These are phyloP conservation scores for Mystacornis crossleyi DNA, from an alignment of 2,113 vertebrate genomes.

Conservation along the genomic window DNA sequence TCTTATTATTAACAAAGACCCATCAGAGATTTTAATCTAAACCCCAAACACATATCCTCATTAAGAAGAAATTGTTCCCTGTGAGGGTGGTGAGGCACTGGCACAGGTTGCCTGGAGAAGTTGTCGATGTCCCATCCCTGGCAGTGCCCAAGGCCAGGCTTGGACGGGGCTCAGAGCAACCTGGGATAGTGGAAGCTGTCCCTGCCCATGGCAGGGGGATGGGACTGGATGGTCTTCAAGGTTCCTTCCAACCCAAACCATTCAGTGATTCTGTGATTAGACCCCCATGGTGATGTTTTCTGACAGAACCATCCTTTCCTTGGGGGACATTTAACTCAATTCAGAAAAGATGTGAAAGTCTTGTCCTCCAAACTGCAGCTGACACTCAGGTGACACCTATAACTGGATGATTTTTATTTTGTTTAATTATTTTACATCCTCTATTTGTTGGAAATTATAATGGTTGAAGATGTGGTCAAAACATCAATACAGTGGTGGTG, in stretches of 20 bases:
- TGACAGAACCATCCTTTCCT: not conserved
- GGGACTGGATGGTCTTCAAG: not conserved
- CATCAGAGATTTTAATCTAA: not conserved
- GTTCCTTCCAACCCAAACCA: not conserved
- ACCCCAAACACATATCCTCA: not conserved
- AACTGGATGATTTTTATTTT: not conserved
- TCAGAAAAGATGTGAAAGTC: not conserved
- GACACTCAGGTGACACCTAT: not conserved
- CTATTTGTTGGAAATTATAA: not conserved
- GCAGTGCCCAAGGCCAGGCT: not conserved
- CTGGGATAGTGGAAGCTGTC: not conserved
- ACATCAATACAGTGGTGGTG: rapidly evolving
- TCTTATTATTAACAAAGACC: not conserved
- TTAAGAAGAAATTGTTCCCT: not conserved
- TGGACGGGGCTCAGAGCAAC: not conserved
- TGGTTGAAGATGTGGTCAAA: not conserved
- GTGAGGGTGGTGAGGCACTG: not conserved
- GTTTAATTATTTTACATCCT: not conserved
- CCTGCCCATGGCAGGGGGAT: not conserved
- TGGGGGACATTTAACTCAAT: not conserved
- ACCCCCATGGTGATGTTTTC: not conserved
- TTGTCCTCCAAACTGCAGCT: not conserved
- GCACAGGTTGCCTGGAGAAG: not conserved
- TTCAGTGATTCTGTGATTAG: not conserved
- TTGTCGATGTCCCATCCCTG: not conserved